Percentiles rank a stretch among this genome's conserved stretches.
Conservation (phyloP, 2,113 vertebrate genomes). For the Pimephales promelas region DNA sequence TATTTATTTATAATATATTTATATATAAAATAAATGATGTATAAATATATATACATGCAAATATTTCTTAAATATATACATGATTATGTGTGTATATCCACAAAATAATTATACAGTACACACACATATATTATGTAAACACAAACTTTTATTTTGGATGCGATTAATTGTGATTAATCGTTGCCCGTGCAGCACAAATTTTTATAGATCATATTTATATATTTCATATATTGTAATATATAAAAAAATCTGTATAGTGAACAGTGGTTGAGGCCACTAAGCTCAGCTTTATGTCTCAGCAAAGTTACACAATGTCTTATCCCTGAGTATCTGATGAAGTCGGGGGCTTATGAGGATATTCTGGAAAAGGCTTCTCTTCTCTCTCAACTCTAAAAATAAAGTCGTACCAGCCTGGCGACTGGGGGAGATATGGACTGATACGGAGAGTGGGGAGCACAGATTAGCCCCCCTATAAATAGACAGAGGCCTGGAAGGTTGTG, state of each 20-base stretch:
- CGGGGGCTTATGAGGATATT: conserved; percentile 4
- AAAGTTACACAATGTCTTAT: conserved; percentile 15
- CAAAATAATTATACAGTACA: too few species aligned
- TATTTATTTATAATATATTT: too few species aligned
- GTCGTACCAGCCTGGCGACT: conserved; percentile 26
- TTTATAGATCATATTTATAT: too few species aligned
- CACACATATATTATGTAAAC: too few species aligned
- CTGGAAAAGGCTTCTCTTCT: conserved; percentile 20
- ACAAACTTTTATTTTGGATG: too few species aligned
- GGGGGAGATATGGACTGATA: conserved; percentile 40
- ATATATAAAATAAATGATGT: too few species aligned
- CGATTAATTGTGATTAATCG: too few species aligned
- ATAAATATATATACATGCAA: too few species aligned
- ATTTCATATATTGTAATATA: too few species aligned
- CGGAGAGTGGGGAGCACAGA: conserved; percentile 12
- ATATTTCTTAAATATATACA: too few species aligned
- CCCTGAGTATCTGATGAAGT: neutral
- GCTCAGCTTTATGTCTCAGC: neutral
- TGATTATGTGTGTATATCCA: too few species aligned
- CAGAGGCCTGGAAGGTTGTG: neutral
- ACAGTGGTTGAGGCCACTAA: neutral
- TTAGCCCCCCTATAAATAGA: conserved; percentile 27
- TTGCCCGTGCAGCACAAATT: too few species aligned
- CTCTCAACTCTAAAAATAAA: conserved; percentile 38
- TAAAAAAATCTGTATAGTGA: neutral